Base-by-base conservation (phyloP, 2,113 vertebrate species). In the Fregetta grallaria region DNA sequence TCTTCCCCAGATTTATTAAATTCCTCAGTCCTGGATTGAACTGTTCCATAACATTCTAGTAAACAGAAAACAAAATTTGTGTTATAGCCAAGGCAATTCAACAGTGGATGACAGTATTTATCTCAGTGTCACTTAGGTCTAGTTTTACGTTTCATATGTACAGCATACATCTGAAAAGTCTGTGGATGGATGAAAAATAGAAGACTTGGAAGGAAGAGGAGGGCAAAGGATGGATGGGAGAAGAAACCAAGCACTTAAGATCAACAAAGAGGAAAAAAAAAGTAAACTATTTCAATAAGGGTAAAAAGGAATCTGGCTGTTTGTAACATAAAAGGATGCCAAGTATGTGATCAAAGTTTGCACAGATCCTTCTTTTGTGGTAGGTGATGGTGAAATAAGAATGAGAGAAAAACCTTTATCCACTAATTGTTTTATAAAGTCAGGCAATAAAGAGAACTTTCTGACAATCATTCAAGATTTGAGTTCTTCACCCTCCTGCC, bases 21-120 rank as follows among this genome's bases (percentile, higher is more conserved):
- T 99, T 99, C 96, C 99, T 98, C 90, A 99, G 98, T 26, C 99
- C 99, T 2, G 99, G 99, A 97, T 99, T 99, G 97, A 99, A 99
- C 92, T 99, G 99, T 79, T 99, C 99, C 99, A 99, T 99, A 94
- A 99, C 99, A 99, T 99, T 99, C 99, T 99, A 95, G 86, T 15
- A 90, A 96, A 67, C 61, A 94, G 91, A 97, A 65, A 96, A 62
- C 22, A 94, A 86, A 86, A 91, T 38, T 3, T 19, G 75, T 91
- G 70, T 94, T 96, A 96, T 4, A 94, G 77, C 16, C 45, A 62
- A 87, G 34, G 9, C 59, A 80, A 59, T 19, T 58, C 75, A 45
- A 10, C 20, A 30, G 15, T 11, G 22, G 25, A 9, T 34, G 9
- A 6, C 56, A 84, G 6, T 29, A 19, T 36, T 75, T 62, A 21